A percentile compares a stretch with the other conserved stretches of the same genome.
These are phyloP conservation scores for Cacoxenus indagator DNA, from an alignment of 2,888 invertebrate species.

Conservation along the genomic window DNA sequence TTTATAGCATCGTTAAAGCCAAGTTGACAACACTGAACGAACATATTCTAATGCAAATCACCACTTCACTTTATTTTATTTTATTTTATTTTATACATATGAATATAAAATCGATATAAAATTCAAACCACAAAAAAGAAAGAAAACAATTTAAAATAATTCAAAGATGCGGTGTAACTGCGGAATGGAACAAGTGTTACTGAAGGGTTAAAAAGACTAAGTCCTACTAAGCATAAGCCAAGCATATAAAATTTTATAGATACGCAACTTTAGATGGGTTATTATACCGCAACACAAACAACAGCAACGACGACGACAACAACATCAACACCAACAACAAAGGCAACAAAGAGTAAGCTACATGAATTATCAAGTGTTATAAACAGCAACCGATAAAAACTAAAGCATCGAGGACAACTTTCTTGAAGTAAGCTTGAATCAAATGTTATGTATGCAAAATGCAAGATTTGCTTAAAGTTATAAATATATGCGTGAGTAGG, in stretches of 20 bases:
- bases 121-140: conserved; percentile 32
- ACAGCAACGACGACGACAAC: conserved; percentile 17
- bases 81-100: conserved; percentile 38
- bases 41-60: not conserved
- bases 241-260: not conserved
- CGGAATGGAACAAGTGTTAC: not conserved
- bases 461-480: not conserved
- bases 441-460: conserved; percentile 11
- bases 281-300: conserved; percentile 33
- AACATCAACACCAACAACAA: conserved; percentile 22
- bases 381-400: conserved; percentile 38
- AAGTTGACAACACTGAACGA: conserved; percentile 11
- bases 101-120: conserved; percentile 45
- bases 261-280: not conserved
- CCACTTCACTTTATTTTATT: conserved; percentile 39
- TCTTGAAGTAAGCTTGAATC: conserved; percentile 9
- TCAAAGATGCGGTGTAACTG: conserved; percentile 38
- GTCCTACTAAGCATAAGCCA: conserved; percentile 43
- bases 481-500: not conserved
- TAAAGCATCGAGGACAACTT: not conserved
- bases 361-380: conserved; percentile 62
- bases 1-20: conserved; percentile 41
- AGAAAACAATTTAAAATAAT: conserved; percentile 58
- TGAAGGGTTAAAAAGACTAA: conserved; percentile 12
- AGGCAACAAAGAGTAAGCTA: conserved; percentile 41